Conservation (phyloP, 2,888 invertebrate genomes). For the Teleogryllus oceanicus region DNA sequence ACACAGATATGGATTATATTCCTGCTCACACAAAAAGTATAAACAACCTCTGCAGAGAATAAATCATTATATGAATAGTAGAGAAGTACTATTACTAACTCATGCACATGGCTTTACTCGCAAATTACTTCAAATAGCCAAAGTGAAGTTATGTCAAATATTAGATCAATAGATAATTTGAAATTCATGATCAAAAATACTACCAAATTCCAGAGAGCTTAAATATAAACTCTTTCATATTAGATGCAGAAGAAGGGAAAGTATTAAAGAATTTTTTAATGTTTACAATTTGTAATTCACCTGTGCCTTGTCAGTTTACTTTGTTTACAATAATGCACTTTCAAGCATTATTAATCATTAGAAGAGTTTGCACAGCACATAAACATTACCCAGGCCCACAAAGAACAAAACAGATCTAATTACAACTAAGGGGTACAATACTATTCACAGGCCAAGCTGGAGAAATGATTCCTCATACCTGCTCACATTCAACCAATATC, state of each 20-base stretch:
- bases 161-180: constrained; percentile 18
- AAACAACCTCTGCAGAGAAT: background rate
- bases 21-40: background rate
- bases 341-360: constrained; percentile 11
- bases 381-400: background rate
- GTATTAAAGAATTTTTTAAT: background rate
- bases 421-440: background rate
- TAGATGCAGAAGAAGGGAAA: background rate
- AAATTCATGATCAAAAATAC: background rate
- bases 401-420: background rate
- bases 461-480: background rate
- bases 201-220: constrained; percentile 12
- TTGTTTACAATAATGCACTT: background rate
- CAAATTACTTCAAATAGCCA: constrained; percentile 21
- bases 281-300: background rate
- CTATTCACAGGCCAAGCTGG: constrained; percentile 5
- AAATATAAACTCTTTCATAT: background rate
- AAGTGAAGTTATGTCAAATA: constrained; percentile 19
- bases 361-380: constrained; percentile 2
- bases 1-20: background rate
- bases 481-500: too few species aligned
- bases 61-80: background rate
- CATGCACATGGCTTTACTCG: constrained; percentile 22
- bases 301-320: background rate
- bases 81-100: background rate